Evolutionary conservation across 2,113 vertebrate genomes (phyloP), one percentile per base, ranked within the genome.

Genomic region (Aegithalos caudatus): DNA sequence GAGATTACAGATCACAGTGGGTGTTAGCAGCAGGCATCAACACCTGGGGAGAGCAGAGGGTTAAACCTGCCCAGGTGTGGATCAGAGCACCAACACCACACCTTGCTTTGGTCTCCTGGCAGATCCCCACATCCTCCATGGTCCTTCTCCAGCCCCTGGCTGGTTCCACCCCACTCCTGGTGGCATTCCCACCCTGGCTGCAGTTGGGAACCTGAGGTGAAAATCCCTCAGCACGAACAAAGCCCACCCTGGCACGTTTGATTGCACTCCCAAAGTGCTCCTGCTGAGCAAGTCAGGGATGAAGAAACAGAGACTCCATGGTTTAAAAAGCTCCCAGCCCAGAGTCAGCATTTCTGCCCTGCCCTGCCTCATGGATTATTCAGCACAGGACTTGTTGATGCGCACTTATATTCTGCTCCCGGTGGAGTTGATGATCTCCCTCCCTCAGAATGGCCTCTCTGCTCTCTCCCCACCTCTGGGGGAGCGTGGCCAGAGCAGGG

Each of bases 321-420:
- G 67, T 14, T 94, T 79, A 66, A 92, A 96, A 91, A 80, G 92
- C 95, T 96, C 73, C 86, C 69, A 54, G 82, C 47, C 93, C 92
- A 45, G 80, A 94, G 86, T 97, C 93, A 97, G 97, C 95, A 65
- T 90, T 96, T 95, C 91, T 88, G 81, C 79, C 96, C 92, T 72
- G 94, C 62, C 92, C 86, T 88, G n/a, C 83, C 92, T 91, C 71
- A 81, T 97, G 93, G 62, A 94, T 97, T 97, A 96, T 95, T 95
- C 80, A 97, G 70, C 38, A 8, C 1, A 4, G 87, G 65, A 96
- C 95, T 94, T 96, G 96, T 96, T 97, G 97, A 81, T 85, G 81
- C 28, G 2, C 88, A 90, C 95, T 96, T 85, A 66, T 25, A 58
- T 91, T 87, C 23, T 60, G 20, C 70, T 82, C 96, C 95, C 94